Evolutionary conservation across 1,140 invertebrate species (phyloP).

Genomic region (Drosophila aff.): DNA sequence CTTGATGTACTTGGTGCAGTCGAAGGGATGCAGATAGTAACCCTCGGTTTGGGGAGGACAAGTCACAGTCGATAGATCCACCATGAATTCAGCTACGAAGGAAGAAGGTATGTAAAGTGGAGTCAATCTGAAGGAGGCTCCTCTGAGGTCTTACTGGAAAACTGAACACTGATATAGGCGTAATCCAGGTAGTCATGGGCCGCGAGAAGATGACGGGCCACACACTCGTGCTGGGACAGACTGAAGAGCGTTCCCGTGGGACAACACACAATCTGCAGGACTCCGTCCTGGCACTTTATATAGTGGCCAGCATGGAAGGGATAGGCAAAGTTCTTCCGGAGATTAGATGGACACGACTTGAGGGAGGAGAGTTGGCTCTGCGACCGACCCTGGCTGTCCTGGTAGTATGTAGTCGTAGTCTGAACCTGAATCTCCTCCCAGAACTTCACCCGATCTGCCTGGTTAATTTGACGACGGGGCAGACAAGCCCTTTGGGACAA

Average conservation of each 20-base stretch:
- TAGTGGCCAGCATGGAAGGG: constrained; percentile 72
- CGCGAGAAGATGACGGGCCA: constrained; percentile 15
- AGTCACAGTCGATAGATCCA: constrained; percentile 48
- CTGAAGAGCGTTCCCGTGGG: constrained; percentile 55
- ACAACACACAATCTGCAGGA: constrained; percentile 60
- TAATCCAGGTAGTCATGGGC: constrained; percentile 67
- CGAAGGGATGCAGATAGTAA: constrained; percentile 87
- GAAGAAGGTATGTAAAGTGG: neutral
- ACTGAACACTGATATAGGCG: constrained; percentile 49
- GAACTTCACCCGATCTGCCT: constrained; percentile 43
- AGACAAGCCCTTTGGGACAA: constrained; percentile 37
- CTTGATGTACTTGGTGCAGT: constrained; percentile 89
- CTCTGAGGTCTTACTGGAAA: constrained; percentile 52
- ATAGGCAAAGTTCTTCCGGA: constrained; percentile 60
- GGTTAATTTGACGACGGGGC: constrained; percentile 9
- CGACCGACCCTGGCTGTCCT: constrained; percentile 4
- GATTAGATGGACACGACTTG: constrained; percentile 47
- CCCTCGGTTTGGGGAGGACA: constrained; percentile 81
- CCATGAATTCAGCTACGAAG: constrained; percentile 48
- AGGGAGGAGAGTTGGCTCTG: constrained; percentile 29
- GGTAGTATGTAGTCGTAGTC: constrained; percentile 37
- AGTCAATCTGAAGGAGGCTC: neutral
- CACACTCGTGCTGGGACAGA: constrained; percentile 50
- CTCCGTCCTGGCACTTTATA: constrained; percentile 60
- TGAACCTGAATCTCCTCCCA: constrained; percentile 43